Evolutionary conservation across 2,113 vertebrate genomes (phyloP).

Genomic region (Rallus limicola): DNA sequence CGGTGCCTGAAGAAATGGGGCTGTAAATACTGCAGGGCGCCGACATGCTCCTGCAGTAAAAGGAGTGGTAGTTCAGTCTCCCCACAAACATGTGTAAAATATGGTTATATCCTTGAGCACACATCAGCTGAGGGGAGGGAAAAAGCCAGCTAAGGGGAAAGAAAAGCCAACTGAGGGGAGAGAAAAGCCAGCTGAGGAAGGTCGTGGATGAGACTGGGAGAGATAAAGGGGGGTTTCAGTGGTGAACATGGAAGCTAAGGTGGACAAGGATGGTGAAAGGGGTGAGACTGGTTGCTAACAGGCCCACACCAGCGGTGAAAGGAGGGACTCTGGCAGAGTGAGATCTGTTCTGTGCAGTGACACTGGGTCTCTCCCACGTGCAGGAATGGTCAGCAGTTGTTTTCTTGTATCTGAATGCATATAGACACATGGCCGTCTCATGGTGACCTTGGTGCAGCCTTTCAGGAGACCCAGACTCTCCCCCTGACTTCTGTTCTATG

Average conservation of each 20-base stretch:
- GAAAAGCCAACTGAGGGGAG: not conserved
- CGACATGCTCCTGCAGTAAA: accelerated
- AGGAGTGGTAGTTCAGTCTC: not conserved
- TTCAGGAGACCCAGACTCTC: not conserved
- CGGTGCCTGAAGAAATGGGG: not conserved
- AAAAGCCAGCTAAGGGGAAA: not conserved
- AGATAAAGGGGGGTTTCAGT: not conserved
- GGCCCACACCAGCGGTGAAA: not conserved
- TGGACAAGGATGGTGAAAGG: not conserved
- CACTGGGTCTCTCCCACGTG: not conserved
- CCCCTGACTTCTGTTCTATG: not conserved
- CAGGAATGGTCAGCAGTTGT: not conserved
- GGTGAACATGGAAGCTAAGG: not conserved
- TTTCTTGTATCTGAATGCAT: not conserved
- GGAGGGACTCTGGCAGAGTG: accelerated
- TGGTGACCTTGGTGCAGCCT: not conserved
- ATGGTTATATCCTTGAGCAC: not conserved
- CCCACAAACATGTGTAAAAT: not conserved
- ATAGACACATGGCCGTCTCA: not conserved
- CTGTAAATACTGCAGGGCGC: not conserved
- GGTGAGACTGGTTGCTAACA: not conserved
- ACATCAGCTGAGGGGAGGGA: accelerated
- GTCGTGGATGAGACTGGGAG: not conserved
- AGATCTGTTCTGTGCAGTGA: not conserved
- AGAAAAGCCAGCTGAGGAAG: not conserved